These are phyloP conservation scores for Achroia grisella DNA, from an alignment of 1,140 invertebrate genomes.

Conservation along the genomic window DNA sequence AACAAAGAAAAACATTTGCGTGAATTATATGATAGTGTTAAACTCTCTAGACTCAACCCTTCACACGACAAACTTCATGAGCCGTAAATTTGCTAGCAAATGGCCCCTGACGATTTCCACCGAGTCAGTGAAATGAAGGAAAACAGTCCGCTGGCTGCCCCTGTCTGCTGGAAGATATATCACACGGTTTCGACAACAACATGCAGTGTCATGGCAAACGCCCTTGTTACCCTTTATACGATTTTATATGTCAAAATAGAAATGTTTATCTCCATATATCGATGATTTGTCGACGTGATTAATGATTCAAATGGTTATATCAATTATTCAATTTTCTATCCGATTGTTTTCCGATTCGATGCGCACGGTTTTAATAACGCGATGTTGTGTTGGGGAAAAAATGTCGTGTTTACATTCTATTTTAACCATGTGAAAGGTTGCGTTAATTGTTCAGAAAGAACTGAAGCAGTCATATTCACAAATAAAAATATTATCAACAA, in stretches of 20 bases:
- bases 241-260: constrained; percentile 27
- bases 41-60: constrained; percentile 30
- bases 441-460: no score
- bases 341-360: constrained; percentile 33
- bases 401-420: neutral
- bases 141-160: constrained; percentile 19
- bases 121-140: constrained; percentile 49
- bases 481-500: no score
- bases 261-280: constrained; percentile 13
- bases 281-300: constrained; percentile 35
- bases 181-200: neutral
- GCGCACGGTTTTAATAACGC: constrained; percentile 26
- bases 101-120: constrained; percentile 60
- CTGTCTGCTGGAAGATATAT: neutral
- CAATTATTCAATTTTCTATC: constrained; percentile 35
- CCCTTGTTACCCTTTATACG: constrained; percentile 14
- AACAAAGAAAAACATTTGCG: no score
- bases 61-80: constrained; percentile 43
- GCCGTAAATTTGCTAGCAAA: constrained; percentile 53
- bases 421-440: neutral
- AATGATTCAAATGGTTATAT: constrained; percentile 30
- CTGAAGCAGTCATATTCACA: no score
- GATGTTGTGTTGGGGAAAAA: constrained; percentile 1
- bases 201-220: constrained; percentile 8
- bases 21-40: constrained; percentile 1